A percentile compares a stretch with the other conserved stretches of the same genome.
phyloP scores from a whole-genome alignment of 2,888 invertebrate species.

The Tyria jacobaeae region DNA sequence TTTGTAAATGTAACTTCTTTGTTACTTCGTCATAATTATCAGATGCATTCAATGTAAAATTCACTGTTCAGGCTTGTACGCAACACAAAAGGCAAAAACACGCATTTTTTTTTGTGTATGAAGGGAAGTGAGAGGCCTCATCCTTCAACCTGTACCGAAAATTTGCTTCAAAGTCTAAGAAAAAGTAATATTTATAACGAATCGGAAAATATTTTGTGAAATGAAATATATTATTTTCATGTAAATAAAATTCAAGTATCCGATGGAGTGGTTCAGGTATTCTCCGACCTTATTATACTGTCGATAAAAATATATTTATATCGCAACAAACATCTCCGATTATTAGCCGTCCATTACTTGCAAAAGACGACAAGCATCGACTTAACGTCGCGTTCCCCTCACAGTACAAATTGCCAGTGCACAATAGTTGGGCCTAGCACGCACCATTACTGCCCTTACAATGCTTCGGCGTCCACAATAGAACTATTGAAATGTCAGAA shows the following conservation, averaged over 20 bases:
- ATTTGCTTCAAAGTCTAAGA: too few relatives aligned
- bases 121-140: too few relatives aligned
- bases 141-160: too few relatives aligned
- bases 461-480: constrained; percentile 47
- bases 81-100: too few relatives aligned
- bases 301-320: background rate
- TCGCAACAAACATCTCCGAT: constrained; percentile 13
- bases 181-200: too few relatives aligned
- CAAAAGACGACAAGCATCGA: constrained; percentile 33
- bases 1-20: too few relatives aligned
- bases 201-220: background rate
- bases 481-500: constrained; percentile 70
- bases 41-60: too few relatives aligned
- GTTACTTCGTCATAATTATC: too few relatives aligned
- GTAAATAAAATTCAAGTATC: background rate
- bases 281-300: background rate
- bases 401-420: constrained; percentile 52
- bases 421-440: constrained; percentile 57
- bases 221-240: background rate
- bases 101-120: too few relatives aligned
- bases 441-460: constrained; percentile 56
- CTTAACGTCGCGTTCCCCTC: constrained; percentile 35
- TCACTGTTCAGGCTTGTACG: too few relatives aligned
- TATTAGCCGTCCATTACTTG: constrained; percentile 30
- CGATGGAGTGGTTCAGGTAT: too few relatives aligned